Conservation (phyloP, 2,888 invertebrate genomes). For the Argyresthia goedartella region DNA sequence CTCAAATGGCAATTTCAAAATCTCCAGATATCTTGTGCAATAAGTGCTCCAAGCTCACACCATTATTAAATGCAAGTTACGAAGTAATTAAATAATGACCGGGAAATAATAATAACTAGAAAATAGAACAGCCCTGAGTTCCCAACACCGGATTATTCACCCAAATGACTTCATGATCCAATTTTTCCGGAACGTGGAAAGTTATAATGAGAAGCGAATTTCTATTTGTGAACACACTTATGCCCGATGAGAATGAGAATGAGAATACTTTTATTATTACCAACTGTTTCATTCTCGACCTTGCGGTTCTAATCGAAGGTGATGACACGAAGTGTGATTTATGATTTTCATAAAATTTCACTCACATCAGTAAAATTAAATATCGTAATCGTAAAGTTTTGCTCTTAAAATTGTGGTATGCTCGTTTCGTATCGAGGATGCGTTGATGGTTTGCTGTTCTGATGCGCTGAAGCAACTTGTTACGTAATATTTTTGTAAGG, state of each 20-base stretch:
- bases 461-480: not conserved
- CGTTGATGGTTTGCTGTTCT: not conserved
- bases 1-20: too few relatives aligned
- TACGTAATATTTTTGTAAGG: not conserved
- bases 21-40: too few relatives aligned
- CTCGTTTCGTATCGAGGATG: not conserved
- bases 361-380: slow-evolving; percentile 36
- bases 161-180: slow-evolving; percentile 51
- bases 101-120: too few relatives aligned
- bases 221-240: slow-evolving; percentile 57
- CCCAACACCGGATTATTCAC: slow-evolving; percentile 23
- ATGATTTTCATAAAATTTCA: slow-evolving; percentile 47
- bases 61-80: too few relatives aligned
- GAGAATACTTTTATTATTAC: slow-evolving; percentile 46
- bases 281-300: slow-evolving; percentile 41
- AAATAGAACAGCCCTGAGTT: too few relatives aligned
- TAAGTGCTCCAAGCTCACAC: too few relatives aligned
- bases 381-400: slow-evolving; percentile 9
- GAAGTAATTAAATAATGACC: too few relatives aligned
- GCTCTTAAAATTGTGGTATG: slow-evolving; percentile 7
- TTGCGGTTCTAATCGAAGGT: slow-evolving; percentile 60
- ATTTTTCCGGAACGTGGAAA: slow-evolving; percentile 56
- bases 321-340: slow-evolving; percentile 59
- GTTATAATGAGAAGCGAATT: slow-evolving; percentile 50
- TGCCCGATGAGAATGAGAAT: slow-evolving; percentile 14